phyloP scores from a whole-genome alignment of 1,140 invertebrate species.

The Cecropterus lyciades region DNA sequence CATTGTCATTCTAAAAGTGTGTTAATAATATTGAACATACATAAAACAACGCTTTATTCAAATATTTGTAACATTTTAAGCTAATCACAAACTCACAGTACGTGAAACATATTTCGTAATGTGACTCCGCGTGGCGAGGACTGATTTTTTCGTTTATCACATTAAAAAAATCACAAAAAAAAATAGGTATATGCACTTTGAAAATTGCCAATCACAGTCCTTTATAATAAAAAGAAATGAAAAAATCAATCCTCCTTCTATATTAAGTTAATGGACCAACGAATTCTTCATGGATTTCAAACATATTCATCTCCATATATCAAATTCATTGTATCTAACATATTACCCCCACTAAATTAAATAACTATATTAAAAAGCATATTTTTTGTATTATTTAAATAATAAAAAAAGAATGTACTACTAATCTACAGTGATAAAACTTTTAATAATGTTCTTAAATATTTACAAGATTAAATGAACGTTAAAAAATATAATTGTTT shows the following conservation, averaged over 20 bases:
- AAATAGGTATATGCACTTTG: conserved; percentile 42
- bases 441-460: conserved; percentile 57
- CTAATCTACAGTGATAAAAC: conserved; percentile 47
- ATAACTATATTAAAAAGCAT: conserved; percentile 51
- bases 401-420: conserved; percentile 50
- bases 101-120: conserved; percentile 69
- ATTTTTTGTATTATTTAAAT: conserved; percentile 56
- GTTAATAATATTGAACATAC: conserved; percentile 15
- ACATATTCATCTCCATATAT: conserved; percentile 68
- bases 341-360: conserved; percentile 41
- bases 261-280: no score
- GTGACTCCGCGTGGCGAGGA: conserved; percentile 60
- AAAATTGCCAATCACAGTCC: conserved; percentile 52
- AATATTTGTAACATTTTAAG: conserved; percentile 36
- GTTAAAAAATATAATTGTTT: conserved; percentile 40
- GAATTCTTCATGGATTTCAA: conserved; percentile 71
- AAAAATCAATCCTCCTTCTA: conserved; percentile 62
- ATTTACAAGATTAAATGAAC: conserved; percentile 66
- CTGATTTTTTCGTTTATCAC: conserved; percentile 52
- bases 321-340: conserved; percentile 37
- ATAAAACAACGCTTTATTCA: conserved; percentile 31
- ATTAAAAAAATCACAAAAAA: conserved; percentile 43
- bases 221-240: conserved; percentile 45
- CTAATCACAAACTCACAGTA: conserved; percentile 60
- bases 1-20: no score